phyloP scores from a whole-genome alignment of 2,888 invertebrate genomes.

The Rugalucina vietnamica region DNA sequence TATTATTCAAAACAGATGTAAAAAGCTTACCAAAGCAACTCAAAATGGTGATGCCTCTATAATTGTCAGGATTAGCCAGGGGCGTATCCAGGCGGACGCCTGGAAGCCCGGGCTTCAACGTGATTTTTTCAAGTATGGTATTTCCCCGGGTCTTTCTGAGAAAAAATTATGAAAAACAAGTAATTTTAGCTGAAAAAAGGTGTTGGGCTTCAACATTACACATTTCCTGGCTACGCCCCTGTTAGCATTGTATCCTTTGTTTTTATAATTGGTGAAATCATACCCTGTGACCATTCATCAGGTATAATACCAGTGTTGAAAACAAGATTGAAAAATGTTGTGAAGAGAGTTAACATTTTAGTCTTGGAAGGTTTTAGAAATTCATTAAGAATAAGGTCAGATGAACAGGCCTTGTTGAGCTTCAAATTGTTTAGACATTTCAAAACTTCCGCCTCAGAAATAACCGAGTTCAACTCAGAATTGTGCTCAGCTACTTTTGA shows the following conservation, averaged over 20 bases:
- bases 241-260: background rate
- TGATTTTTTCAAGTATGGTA: too few species aligned
- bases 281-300: background rate
- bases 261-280: background rate
- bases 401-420: background rate
- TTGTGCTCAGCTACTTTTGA: background rate
- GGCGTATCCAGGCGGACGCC: too few species aligned
- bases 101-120: too few species aligned
- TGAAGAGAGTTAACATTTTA: background rate
- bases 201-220: too few species aligned
- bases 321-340: background rate
- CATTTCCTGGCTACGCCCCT: too few species aligned
- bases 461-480: background rate
- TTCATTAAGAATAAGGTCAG: background rate
- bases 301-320: constrained; percentile 1
- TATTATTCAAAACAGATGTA: too few species aligned
- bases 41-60: too few species aligned
- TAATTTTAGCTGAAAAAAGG: too few species aligned
- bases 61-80: too few species aligned
- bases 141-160: too few species aligned
- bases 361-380: background rate
- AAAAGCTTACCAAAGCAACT: too few species aligned
- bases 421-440: background rate
- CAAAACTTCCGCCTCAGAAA: background rate
- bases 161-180: too few species aligned